Conservation (phyloP, 2,888 invertebrate species). For the Hecatera dysodea region DNA sequence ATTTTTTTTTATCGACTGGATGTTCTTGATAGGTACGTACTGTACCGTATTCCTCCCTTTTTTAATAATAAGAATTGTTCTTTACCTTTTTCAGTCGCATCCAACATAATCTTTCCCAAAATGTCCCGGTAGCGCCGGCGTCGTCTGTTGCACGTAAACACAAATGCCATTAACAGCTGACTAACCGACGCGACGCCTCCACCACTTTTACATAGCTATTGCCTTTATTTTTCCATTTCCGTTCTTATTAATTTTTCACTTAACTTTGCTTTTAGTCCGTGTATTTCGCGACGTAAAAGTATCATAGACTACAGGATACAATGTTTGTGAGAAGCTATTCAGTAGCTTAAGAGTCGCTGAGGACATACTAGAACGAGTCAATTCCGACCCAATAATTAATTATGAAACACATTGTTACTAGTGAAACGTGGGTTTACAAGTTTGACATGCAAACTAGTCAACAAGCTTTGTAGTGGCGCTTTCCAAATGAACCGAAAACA, state of each 20-base stretch:
- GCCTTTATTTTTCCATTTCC: conserved; percentile 69
- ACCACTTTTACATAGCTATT: conserved; percentile 63
- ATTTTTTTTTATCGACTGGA: too few species aligned
- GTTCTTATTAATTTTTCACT: conserved; percentile 59
- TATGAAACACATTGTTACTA: too few species aligned
- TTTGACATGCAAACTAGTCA: too few species aligned
- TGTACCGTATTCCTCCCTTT: too few species aligned
- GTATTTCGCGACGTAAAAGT: conserved; percentile 24
- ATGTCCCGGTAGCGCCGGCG: conserved; percentile 55
- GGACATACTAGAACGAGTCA: too few species aligned
- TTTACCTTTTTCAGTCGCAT: conserved; percentile 30
- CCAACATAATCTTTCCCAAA: conserved; percentile 64
- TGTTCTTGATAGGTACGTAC: too few species aligned
- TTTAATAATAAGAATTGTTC: conserved; percentile 7
- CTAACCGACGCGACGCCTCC: conserved; percentile 71
- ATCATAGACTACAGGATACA: conserved; percentile 24
- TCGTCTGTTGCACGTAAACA: conserved; percentile 74
- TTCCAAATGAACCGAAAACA: too few species aligned
- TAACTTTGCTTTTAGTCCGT: conserved; percentile 46
- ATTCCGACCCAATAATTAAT: too few species aligned
- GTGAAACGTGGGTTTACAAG: too few species aligned
- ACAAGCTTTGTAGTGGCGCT: too few species aligned
- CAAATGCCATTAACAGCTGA: conserved; percentile 81
- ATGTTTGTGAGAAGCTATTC: conserved; percentile 37
- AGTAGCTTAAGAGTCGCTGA: too few species aligned